Percentiles rank a stretch among this genome's conserved stretches.
Evolutionary conservation across 2,113 vertebrate genomes (phyloP).

Genomic region (Zosterops borbonicus): DNA sequence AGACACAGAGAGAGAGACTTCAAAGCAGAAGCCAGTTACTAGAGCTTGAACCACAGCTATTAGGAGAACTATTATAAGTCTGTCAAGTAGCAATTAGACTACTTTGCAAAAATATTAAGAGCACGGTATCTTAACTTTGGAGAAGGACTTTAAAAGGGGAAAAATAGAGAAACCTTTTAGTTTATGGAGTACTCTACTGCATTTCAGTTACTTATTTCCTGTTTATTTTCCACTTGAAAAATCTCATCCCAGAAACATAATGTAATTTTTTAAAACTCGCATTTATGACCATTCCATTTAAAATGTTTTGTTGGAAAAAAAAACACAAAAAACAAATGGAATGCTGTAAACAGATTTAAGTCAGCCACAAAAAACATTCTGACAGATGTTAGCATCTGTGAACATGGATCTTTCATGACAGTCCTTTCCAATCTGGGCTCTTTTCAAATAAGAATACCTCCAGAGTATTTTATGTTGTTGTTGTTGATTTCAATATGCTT

Average conservation of each 20-base stretch:
- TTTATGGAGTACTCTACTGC: not conserved
- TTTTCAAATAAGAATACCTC: constrained; percentile 34
- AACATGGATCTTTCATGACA: constrained; percentile 40
- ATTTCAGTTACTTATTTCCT: constrained; percentile 66
- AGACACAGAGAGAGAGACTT: not conserved
- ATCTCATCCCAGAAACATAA: constrained; percentile 60
- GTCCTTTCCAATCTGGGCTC: constrained; percentile 47
- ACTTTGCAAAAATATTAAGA: constrained; percentile 36
- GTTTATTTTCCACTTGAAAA: constrained; percentile 70
- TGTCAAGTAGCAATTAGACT: constrained; percentile 35
- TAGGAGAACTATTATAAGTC: constrained; percentile 12
- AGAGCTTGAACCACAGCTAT: constrained; percentile 18
- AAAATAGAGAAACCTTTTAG: constrained; percentile 17
- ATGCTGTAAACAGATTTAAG: constrained; percentile 73
- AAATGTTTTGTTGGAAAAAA: constrained; percentile 42
- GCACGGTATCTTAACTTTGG: not conserved
- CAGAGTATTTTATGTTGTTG: not conserved
- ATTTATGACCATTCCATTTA: constrained; percentile 60
- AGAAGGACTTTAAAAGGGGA: not conserved
- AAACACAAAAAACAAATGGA: constrained; percentile 63
- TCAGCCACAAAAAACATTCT: constrained; percentile 66
- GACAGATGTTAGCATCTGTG: constrained; percentile 74
- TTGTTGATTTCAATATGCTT: not conserved
- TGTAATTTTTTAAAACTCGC: constrained; percentile 49
- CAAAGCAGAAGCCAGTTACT: constrained; percentile 29